Percentiles rank a stretch among this genome's conserved stretches.
phyloP scores from a whole-genome alignment of 2,888 invertebrate species.

The Tetropium fuscum region DNA sequence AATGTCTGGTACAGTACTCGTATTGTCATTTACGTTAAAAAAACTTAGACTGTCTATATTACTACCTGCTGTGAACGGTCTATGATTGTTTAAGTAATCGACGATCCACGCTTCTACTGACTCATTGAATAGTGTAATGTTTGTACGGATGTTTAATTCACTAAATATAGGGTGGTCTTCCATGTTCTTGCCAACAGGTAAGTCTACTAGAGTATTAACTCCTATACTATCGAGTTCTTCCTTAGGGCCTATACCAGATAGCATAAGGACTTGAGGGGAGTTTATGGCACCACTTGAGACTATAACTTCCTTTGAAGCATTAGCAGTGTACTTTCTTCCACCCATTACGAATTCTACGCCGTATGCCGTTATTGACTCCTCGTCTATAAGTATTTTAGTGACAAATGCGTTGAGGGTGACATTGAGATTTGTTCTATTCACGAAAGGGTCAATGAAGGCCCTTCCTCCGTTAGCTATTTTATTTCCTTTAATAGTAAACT shows the following conservation, averaged over 20 bases:
- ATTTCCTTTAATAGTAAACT: no score
- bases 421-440: conserved; percentile 70
- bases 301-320: conserved; percentile 69
- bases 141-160: not conserved
- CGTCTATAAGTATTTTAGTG: conserved; percentile 68
- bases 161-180: conserved; percentile 75
- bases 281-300: conserved; percentile 73
- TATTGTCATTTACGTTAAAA: no score
- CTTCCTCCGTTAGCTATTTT: conserved; percentile 71
- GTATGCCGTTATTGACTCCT: conserved; percentile 64
- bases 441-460: conserved; percentile 70
- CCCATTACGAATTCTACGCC: conserved; percentile 71
- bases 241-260: conserved; percentile 75
- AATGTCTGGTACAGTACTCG: no score
- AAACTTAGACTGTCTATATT: no score
- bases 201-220: conserved; percentile 70
- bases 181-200: conserved; percentile 75
- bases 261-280: conserved; percentile 73
- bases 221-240: conserved; percentile 69
- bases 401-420: conserved; percentile 71
- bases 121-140: not conserved
- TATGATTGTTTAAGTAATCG: not conserved
- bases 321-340: conserved; percentile 64
- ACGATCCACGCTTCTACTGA: not conserved
- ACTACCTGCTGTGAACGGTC: not conserved